Evolutionary conservation across 92 coral and sea anemone species (phyloP), one percentile per base, ranked within the genome.

Genomic region (Scolanthus callimorphus): DNA sequence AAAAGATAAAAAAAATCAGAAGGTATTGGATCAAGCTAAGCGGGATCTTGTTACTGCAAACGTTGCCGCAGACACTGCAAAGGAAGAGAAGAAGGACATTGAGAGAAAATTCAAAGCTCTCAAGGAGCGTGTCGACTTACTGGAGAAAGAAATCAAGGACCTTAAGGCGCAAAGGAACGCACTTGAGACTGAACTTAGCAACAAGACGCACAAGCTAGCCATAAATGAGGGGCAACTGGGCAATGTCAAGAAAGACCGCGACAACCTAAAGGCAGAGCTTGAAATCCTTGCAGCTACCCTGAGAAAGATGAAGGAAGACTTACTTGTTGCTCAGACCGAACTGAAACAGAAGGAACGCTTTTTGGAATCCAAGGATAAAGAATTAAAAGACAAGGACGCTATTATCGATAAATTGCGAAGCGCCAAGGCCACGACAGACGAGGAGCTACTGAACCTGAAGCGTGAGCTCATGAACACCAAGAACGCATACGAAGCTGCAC

Each of bases 151-250:
- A 48, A 57, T 87, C 25, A 87, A 83, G 66, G 86, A 78, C 38
- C 82, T 87, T 43, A 87, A 87, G 57, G 83, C 77, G 22, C 83
- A 87, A 49, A 83, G 90, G 67, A 87, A 87, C 59, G 70, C 85
- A 21, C 71, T 87, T 54, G 96, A 87, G 49, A 83, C 60, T 22
- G 90, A 87, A 0, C 96, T 87, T 24, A 83, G 86, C 66, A 87
- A 80, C 80, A 87, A 82, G 77, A 60, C 77, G 4, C 96, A 87
- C 53, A 84, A 84, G 63, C 61, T 87, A 46, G 90, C 77, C 20
- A 66, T 87, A 56, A 51, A 60, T 28, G 96, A 87, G 62, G 78
- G 91, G 41, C 86, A 87, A 43, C 75, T 87, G 48, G 77, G 69
- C 53, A 83, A 74, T 39, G 52, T 69, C 17, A 83, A 59, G 65